Evolutionary conservation across 2,113 vertebrate species (phyloP).

Genomic region (Megalops atlanticus): DNA sequence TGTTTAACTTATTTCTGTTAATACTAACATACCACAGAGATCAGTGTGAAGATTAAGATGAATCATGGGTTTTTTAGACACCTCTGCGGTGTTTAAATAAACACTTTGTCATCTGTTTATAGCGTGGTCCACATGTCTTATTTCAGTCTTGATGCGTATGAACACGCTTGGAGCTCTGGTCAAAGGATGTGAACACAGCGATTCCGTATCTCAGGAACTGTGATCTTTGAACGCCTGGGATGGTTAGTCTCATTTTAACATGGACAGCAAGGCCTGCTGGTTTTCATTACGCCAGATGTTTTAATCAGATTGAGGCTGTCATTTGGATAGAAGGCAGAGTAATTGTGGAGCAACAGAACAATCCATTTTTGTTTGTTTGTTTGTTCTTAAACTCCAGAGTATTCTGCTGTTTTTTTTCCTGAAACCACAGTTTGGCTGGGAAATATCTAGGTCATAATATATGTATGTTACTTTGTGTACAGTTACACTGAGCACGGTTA

Average conservation of each 20-base stretch:
- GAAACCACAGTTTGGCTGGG: too few relatives aligned
- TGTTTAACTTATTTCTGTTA: slow-evolving; percentile 6
- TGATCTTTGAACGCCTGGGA: neutral
- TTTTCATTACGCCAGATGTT: neutral
- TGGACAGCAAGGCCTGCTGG: neutral
- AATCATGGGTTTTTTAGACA: neutral
- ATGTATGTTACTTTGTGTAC: too few relatives aligned
- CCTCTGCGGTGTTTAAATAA: neutral
- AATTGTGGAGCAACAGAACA: neutral
- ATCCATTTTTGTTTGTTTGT: neutral
- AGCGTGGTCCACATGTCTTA: neutral
- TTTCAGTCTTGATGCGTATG: neutral
- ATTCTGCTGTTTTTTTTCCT: too few relatives aligned
- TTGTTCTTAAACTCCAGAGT: neutral
- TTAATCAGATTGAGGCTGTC: slow-evolving; percentile 3
- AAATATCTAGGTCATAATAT: too few relatives aligned
- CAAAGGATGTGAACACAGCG: too few relatives aligned
- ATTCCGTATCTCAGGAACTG: neutral
- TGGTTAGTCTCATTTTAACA: neutral
- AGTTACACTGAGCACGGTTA: neutral
- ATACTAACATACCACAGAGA: neutral
- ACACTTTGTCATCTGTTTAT: neutral
- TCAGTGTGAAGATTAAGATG: neutral
- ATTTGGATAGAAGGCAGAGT: neutral
- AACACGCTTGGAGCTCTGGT: too few relatives aligned